Conservation (phyloP, 1,140 invertebrate genomes). For the Drosophila pruinosa region DNA sequence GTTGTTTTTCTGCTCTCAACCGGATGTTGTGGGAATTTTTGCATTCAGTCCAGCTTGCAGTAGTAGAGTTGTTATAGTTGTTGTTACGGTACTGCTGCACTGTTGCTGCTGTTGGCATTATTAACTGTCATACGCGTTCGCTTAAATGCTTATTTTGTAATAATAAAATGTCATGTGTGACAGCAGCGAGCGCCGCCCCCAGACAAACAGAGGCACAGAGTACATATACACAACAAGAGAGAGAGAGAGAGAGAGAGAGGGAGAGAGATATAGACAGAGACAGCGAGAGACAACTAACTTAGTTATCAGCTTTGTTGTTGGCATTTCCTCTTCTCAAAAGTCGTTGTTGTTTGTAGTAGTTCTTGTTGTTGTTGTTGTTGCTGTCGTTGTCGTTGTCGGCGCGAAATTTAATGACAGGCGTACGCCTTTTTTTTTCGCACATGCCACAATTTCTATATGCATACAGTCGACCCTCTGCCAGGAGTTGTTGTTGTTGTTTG, state of each 20-base stretch:
- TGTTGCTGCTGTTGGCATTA: slow-evolving; percentile 61
- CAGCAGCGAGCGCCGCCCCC: slow-evolving; percentile 46
- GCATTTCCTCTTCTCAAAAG: slow-evolving; percentile 34
- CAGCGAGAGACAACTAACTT: slow-evolving; percentile 49
- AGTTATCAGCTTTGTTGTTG: slow-evolving; percentile 54
- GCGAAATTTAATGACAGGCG: slow-evolving; percentile 75
- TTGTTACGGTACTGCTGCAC: not conserved
- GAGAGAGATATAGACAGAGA: not conserved
- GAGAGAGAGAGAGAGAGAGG: not conserved
- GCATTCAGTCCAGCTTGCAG: slow-evolving; percentile 57
- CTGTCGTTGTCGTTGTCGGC: slow-evolving; percentile 37
- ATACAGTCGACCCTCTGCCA: slow-evolving; percentile 17
- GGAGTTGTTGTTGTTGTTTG: slow-evolving; percentile 8
- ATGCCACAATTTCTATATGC: slow-evolving; percentile 56
- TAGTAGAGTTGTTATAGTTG: slow-evolving; percentile 16
- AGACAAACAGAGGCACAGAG: slow-evolving; percentile 31
- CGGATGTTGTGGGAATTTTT: slow-evolving; percentile 80
- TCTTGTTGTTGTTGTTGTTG: slow-evolving; percentile 11
- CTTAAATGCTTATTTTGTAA: slow-evolving; percentile 80
- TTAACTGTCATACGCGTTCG: slow-evolving; percentile 75
- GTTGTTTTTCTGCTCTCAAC: slow-evolving; percentile 62
- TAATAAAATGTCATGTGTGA: slow-evolving; percentile 75
- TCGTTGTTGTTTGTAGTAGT: not conserved
- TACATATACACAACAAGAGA: slow-evolving; percentile 4
- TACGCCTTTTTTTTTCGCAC: slow-evolving; percentile 69